phyloP scores from a whole-genome alignment of 2,888 invertebrate genomes.

The Caenorhabditis sulstoni region DNA sequence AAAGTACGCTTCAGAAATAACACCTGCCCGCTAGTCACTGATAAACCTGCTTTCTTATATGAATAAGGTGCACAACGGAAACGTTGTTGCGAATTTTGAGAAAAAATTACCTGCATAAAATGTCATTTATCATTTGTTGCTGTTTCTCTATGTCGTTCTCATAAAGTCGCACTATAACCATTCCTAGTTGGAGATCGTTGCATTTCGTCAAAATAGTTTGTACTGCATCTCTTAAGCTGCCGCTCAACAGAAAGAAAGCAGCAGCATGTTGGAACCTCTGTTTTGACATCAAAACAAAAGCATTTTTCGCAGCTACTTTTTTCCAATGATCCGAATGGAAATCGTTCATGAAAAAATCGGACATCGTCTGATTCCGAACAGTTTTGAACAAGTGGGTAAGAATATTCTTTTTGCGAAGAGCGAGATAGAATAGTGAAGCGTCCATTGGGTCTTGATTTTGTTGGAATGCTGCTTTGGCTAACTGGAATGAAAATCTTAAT shows the following conservation, averaged over 20 bases:
- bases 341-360: constrained; percentile 93
- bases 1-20: too few relatives aligned
- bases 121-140: constrained; percentile 78
- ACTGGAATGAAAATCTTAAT: constrained; percentile 76
- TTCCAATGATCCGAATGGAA: constrained; percentile 95
- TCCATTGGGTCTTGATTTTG: constrained; percentile 95
- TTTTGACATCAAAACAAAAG: constrained; percentile 94
- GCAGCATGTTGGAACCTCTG: constrained; percentile 98
- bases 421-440: constrained; percentile 95
- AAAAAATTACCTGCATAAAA: constrained; percentile 57
- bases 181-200: constrained; percentile 94
- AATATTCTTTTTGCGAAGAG: constrained; percentile 97
- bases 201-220: constrained; percentile 85
- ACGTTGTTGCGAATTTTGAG: not conserved
- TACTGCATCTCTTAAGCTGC: constrained; percentile 93
- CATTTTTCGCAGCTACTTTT: constrained; percentile 97
- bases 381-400: constrained; percentile 95
- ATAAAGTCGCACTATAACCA: constrained; percentile 93
- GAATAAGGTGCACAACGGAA: too few relatives aligned
- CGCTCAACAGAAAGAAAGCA: constrained; percentile 96
- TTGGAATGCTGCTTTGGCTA: constrained; percentile 95
- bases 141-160: constrained; percentile 87
- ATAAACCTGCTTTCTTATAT: too few relatives aligned
- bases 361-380: constrained; percentile 92
- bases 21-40: too few relatives aligned